A percentile compares a stretch with the other conserved stretches of the same genome.
phyloP scores from a whole-genome alignment of 2,113 vertebrate species.

The Calonectris borealis region DNA sequence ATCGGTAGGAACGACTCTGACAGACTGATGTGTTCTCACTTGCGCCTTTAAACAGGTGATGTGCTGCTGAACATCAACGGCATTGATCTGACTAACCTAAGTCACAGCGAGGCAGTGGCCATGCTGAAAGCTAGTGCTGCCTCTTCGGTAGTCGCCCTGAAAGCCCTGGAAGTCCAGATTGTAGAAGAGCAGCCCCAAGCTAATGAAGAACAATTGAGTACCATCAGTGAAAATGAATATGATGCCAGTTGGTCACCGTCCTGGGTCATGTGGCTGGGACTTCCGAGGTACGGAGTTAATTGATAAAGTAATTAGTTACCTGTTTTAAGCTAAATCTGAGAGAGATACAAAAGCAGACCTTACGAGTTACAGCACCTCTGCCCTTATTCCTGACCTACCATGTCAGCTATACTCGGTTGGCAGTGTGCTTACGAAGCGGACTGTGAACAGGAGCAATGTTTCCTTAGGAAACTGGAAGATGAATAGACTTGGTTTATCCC shows the following conservation, averaged over 20 bases:
- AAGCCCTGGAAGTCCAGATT: slow-evolving; percentile 90
- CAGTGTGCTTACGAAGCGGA: neutral
- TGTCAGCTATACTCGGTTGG: accelerated
- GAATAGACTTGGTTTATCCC: neutral
- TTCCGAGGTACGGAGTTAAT: slow-evolving; percentile 82
- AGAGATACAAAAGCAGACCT: neutral
- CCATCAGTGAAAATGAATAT: slow-evolving; percentile 88
- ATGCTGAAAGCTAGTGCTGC: slow-evolving; percentile 94
- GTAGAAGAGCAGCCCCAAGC: slow-evolving; percentile 81
- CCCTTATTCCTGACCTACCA: neutral
- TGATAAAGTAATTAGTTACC: neutral
- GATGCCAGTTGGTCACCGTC: slow-evolving; percentile 97
- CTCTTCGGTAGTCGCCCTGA: slow-evolving; percentile 85
- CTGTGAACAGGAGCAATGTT: neutral
- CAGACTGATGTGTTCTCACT: neutral
- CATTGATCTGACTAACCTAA: slow-evolving; percentile 91
- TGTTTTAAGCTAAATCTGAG: neutral
- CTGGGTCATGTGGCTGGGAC: slow-evolving; percentile 97
- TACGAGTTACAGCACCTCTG: neutral
- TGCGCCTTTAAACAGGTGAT: slow-evolving; percentile 78
- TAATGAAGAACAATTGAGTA: slow-evolving; percentile 78
- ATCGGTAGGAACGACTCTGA: neutral
- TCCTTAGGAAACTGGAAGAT: neutral
- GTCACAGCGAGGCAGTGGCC: slow-evolving; percentile 94
- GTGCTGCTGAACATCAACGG: slow-evolving; percentile 94